Evolutionary conservation across 2,797 vertebrate genomes (phyloP).

Genomic region (Octomys mimax): DNA sequence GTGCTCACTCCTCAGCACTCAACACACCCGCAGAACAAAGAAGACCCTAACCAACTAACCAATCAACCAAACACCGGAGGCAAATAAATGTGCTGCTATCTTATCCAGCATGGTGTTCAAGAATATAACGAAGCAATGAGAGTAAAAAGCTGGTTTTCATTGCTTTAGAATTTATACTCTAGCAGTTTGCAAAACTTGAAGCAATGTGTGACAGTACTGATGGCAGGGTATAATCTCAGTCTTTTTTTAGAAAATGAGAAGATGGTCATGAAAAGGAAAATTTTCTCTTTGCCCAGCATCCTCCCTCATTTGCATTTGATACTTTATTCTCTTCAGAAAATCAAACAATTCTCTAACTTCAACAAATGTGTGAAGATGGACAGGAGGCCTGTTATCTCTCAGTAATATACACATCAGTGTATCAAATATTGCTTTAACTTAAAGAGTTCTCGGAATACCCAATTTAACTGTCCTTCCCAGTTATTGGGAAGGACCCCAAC

Average conservation of each 20-base stretch:
- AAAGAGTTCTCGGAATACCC: background rate
- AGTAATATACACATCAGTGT: background rate
- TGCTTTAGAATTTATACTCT: background rate
- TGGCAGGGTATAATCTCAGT: background rate
- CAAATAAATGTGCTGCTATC: background rate
- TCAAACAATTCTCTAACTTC: background rate
- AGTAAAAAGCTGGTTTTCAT: background rate
- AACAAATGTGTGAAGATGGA: background rate
- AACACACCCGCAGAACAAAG: background rate
- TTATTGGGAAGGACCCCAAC: background rate
- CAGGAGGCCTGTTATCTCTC: background rate
- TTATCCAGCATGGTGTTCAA: background rate
- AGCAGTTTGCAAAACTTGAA: background rate
- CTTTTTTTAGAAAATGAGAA: background rate
- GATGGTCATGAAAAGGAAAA: background rate
- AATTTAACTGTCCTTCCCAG: background rate
- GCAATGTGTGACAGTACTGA: background rate
- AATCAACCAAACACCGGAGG: background rate
- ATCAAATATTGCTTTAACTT: background rate
- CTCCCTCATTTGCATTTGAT: background rate
- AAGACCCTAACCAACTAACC: background rate
- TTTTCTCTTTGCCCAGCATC: background rate
- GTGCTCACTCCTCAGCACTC: background rate
- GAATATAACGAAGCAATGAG: background rate
- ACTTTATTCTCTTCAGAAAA: background rate